A percentile compares a stretch with the other conserved stretches of the same genome.
Conservation (phyloP, 2,113 vertebrate genomes). For the Chaetodon auriga region DNA sequence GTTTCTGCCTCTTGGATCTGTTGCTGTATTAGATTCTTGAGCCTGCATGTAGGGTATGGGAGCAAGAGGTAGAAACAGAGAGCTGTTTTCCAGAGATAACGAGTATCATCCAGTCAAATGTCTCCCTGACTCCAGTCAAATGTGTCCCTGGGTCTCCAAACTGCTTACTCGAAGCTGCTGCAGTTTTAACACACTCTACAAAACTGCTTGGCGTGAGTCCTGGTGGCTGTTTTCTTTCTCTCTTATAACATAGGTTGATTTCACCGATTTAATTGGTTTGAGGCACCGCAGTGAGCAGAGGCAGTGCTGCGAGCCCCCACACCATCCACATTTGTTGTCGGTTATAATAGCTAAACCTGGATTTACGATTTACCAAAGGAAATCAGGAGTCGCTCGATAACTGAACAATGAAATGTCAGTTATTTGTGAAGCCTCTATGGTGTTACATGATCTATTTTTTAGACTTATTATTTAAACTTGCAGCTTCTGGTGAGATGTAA, state of each 20-base stretch:
- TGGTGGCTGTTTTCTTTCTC: not conserved
- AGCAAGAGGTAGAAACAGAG: slow-evolving; percentile 20
- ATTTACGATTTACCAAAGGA: not conserved
- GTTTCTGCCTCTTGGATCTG: not conserved
- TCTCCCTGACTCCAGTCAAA: slow-evolving; percentile 33
- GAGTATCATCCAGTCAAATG: slow-evolving; percentile 40
- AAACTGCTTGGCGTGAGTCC: not conserved
- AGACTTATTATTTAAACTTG: not conserved
- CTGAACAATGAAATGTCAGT: not conserved
- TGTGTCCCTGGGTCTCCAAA: slow-evolving; percentile 49
- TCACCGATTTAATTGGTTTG: not conserved
- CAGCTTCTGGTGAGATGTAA: not conserved
- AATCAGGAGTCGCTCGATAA: not conserved
- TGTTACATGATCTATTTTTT: not conserved
- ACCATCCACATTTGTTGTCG: no score
- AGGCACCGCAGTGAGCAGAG: not conserved
- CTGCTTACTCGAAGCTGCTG: slow-evolving; percentile 29
- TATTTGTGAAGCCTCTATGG: not conserved
- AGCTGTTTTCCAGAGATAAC: slow-evolving; percentile 48
- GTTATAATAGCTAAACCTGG: not conserved
- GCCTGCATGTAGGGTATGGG: not conserved
- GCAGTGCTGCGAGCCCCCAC: not conserved
- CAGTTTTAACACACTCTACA: slow-evolving; percentile 26
- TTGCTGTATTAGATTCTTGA: not conserved
- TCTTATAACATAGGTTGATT: slow-evolving; percentile 9